Conservation (phyloP, 2,113 vertebrate genomes). For the Elephantulus edwardii region DNA sequence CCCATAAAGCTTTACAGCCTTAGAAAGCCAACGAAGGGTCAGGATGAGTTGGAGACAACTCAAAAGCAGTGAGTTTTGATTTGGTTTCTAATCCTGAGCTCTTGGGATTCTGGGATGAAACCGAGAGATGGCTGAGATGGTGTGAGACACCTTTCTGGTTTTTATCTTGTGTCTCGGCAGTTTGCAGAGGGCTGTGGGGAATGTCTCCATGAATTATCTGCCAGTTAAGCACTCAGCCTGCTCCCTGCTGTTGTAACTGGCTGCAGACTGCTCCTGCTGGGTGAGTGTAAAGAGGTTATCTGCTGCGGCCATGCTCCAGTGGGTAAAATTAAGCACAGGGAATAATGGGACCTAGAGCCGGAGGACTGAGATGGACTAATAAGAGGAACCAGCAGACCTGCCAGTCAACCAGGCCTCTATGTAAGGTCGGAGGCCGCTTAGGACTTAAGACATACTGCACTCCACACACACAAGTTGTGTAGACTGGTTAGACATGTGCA, state of each 20-base stretch:
- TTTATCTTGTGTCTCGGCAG: neutral
- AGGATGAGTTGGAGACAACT: too few species aligned
- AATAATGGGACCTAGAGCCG: neutral
- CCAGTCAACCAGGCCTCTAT: neutral
- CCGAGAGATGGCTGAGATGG: neutral
- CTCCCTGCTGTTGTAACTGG: slow-evolving; percentile 25
- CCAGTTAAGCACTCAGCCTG: slow-evolving; percentile 35
- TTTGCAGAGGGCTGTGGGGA: neutral
- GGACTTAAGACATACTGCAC: too few species aligned
- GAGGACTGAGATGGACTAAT: neutral
- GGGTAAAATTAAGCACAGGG: neutral
- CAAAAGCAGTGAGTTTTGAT: too few species aligned
- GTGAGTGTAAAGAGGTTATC: neutral
- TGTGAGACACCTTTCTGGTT: neutral
- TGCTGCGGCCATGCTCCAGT: neutral
- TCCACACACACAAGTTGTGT: too few species aligned
- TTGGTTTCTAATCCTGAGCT: neutral
- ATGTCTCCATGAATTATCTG: slow-evolving; percentile 54
- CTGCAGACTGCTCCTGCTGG: neutral
- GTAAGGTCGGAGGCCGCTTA: too few species aligned
- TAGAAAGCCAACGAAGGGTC: too few species aligned
- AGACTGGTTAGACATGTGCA: too few species aligned
- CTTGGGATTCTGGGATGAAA: neutral
- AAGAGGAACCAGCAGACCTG: neutral
- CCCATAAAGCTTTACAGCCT: too few species aligned